Percentiles rank a stretch among this genome's conserved stretches.
Conservation (phyloP, 2,113 vertebrate species). For the Hypocryptadius cinnamomeus region DNA sequence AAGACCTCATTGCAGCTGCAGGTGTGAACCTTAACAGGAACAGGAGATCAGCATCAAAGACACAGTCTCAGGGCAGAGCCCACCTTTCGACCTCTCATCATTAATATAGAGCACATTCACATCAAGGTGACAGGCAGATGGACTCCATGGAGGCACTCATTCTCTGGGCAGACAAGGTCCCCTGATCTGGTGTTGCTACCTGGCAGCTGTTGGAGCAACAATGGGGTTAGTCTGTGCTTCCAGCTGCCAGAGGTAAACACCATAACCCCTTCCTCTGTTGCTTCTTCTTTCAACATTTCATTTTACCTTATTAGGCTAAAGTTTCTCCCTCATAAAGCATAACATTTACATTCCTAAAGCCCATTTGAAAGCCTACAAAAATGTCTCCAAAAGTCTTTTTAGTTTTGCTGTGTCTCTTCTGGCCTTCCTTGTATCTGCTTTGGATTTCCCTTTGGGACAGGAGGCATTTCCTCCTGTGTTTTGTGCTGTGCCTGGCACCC, state of each 20-base stretch:
- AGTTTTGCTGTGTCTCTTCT: background rate
- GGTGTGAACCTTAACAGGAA: background rate
- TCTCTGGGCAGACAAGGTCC: background rate
- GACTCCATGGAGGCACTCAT: background rate
- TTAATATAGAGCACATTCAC: background rate
- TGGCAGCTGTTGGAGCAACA: background rate
- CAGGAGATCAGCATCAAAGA: background rate
- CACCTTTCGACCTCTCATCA: background rate
- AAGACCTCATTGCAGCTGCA: background rate
- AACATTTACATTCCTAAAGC: constrained; percentile 58
- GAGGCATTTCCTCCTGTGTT: constrained; percentile 6
- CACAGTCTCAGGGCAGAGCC: background rate
- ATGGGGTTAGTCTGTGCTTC: background rate
- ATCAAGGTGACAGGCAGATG: background rate
- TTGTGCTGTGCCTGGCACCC: background rate
- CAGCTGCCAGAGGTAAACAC: constrained; percentile 18
- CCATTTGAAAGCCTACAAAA: background rate
- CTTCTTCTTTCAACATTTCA: background rate
- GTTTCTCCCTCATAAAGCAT: constrained; percentile 33
- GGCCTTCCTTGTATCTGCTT: background rate
- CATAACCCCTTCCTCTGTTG: background rate
- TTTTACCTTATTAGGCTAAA: constrained; percentile 60
- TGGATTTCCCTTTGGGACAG: background rate
- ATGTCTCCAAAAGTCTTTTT: background rate
- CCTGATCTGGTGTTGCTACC: background rate